Base-by-base conservation (phyloP, 2,888 invertebrate genomes). In the Volucella inflata region DNA sequence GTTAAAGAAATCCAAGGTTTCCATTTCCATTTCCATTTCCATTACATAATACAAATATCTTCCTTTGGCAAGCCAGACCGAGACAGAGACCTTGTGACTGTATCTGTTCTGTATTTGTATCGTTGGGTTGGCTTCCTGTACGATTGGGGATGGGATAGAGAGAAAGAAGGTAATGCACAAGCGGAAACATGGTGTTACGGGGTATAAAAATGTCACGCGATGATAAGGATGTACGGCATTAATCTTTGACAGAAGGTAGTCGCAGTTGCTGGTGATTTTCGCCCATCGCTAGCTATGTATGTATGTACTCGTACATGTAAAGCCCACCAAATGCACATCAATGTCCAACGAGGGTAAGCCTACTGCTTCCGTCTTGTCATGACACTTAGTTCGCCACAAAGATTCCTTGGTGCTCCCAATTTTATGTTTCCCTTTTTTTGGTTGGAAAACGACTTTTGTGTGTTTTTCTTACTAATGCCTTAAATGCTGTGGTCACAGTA, bases 161-260 rank as follows among this genome's bases (percentile, higher is more conserved):
- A 17, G 17, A 30, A 50, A 59, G 21, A 50, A n/a, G 44, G 68
- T 71, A 81, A 81, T 51, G 64, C 65, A 72, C 59, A 67, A 65
- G 38, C 72, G 82, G 77, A 77, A 83, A 67, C 67, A 55, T 71
- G 67, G 38, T 70, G 70, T 71, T 81, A 40, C 48, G 36, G 68
- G 57, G 40, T 46, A 71, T 65, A 67, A 67, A 72, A 67, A 30
- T 64, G 77, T 70, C 72, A 60, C 65, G 53, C 51, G 51, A 60
- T 77, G 77, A 72, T 82, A 72, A 72, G 50, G 78, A 77, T 60
- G 53, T 68, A 77, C 38, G 60, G 64, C 82, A 77, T 77, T 77
- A 72, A 72, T 60, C 77, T 83, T 48, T 53, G 42, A 72, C 72
- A 48, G 77, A 78, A 42, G 60, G 77, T 77, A 77, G 72, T 72